Percentiles rank a stretch among this genome's conserved stretches.
These are phyloP conservation scores for Cathartes aura DNA, from an alignment of 2,113 vertebrate species.

Conservation along the genomic window DNA sequence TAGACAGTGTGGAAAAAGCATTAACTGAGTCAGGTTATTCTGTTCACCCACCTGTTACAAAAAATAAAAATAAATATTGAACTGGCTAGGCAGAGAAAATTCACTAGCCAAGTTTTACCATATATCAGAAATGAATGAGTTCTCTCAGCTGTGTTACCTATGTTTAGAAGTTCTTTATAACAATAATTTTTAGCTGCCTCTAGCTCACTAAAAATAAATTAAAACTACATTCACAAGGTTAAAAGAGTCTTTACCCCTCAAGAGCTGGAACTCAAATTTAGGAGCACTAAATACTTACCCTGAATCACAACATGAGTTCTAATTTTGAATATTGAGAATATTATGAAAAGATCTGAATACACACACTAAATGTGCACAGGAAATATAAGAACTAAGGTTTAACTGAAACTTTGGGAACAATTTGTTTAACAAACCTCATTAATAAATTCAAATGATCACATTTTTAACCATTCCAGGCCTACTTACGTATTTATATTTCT, in stretches of 20 bases:
- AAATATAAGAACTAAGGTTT: background rate
- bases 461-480: background rate
- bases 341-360: background rate
- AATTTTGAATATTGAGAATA: background rate
- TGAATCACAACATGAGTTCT: background rate
- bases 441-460: background rate
- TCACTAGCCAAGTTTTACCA: background rate
- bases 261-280: background rate
- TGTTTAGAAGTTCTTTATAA: background rate
- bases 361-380: background rate
- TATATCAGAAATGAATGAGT: background rate
- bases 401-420: background rate
- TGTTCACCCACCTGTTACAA: background rate
- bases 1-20: background rate
- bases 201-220: background rate
- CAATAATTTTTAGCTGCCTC: background rate
- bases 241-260: background rate
- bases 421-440: background rate
- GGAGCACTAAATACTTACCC: background rate
- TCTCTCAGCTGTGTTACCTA: background rate
- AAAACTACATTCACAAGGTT: background rate
- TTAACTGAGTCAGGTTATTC: background rate
- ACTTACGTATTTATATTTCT: background rate
- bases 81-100: background rate
- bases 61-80: conserved; percentile 1